Evolutionary conservation across 2,797 vertebrate species (phyloP), one percentile per base, ranked within the genome.

Genomic region (Acrossocheilus wenchowensis): DNA sequence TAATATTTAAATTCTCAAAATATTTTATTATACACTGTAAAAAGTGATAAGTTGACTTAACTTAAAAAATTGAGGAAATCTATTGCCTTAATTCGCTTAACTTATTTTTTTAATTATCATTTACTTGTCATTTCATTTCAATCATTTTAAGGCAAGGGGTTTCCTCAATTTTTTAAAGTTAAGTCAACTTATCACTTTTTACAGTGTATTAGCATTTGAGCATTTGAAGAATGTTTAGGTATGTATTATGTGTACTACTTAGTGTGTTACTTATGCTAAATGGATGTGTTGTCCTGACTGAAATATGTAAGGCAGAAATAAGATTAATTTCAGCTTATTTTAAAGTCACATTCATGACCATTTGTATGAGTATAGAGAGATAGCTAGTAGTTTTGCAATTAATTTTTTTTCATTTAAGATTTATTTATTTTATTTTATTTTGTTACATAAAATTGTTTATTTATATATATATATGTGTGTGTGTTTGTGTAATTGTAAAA

Each of bases 191-290:
- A 26, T 26, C 26, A 26, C 26, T 26, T 26, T 26, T 26, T 26
- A 26, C 26, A 26, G 26, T 26, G 26, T 26, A 57, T 41, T 77
- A 3, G 74, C 30, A 23, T 48, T 48, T 48, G 1, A 73, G 26
- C 39, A 83, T 11, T 60, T 48, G 52, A 72, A 83, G 41, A 74
- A 75, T 83, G 57, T 74, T 74, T 73, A 48, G 81, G 50, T 72
- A 15, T n/a, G 36, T 41, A 62, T 45, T 41, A 54, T 5, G 68
- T 50, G 23, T 6, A 71, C n/a, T 52, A 23, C 26, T 34, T 36
- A 3, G 26, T 54, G 66, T 41, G 6, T n/a, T 62, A 36, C 11
- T 83, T 54, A 30, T 62, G 69, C 54, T 48, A 83, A 75, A 43
- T 64, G 12, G 23, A 50, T 66, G 60, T 14, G 23, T 68, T 21